Percentiles rank a stretch among this genome's conserved stretches.
Evolutionary conservation across 2,888 invertebrate genomes (phyloP).

Genomic region (Rutpela maculata): DNA sequence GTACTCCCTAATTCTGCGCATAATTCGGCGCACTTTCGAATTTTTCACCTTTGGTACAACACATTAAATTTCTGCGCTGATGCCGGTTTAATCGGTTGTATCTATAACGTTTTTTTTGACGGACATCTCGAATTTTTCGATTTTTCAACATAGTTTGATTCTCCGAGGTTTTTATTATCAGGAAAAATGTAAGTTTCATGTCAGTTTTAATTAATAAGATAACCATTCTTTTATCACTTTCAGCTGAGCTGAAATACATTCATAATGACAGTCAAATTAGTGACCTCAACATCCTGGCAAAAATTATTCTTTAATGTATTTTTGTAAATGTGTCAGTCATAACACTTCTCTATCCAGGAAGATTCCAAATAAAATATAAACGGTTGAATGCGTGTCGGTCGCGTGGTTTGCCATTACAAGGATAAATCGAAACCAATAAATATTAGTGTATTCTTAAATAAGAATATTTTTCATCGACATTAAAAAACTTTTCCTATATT

Average conservation of each 20-base stretch:
- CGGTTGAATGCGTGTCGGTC: not conserved
- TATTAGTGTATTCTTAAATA: constrained; percentile 46
- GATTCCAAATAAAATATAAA: not conserved
- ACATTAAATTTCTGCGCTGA: too few species aligned
- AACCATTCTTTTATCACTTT: not conserved
- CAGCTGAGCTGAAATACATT: not conserved
- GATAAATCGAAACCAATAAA: constrained; percentile 45
- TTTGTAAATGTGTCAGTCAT: not conserved
- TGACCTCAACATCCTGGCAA: not conserved
- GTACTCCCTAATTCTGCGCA: too few species aligned
- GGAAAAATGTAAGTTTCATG: not conserved
- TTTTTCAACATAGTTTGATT: too few species aligned
- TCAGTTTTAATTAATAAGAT: not conserved
- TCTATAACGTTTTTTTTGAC: too few species aligned
- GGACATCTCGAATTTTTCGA: too few species aligned
- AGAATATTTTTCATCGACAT: constrained; percentile 52
- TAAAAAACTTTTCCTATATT: constrained; percentile 53
- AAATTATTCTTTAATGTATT: not conserved
- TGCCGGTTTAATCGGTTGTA: too few species aligned
- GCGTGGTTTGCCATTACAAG: not conserved
- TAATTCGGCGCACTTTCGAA: too few species aligned
- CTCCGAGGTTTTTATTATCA: too few species aligned
- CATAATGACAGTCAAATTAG: not conserved
- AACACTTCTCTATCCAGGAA: not conserved
- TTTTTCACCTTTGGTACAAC: too few species aligned